Base-by-base conservation (phyloP, 2,888 invertebrate species). In the Chrysotoxum bicinctum region DNA sequence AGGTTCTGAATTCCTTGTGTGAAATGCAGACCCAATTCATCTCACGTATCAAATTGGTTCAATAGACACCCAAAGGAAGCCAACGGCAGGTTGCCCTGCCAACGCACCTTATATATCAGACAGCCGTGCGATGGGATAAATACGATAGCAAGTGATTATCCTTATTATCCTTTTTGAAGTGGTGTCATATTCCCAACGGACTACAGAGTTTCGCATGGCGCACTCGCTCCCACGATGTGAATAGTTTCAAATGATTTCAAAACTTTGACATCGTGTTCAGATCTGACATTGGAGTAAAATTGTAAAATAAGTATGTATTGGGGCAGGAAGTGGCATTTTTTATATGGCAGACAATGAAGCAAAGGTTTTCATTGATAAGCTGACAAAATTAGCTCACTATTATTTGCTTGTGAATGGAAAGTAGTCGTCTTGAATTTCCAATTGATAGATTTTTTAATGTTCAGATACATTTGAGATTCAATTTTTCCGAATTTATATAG, bases 101-200 rank as follows among this genome's bases (percentile, higher is more conserved):
- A 73, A 73, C 81, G 73, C 76, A 81, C 76, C 85, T 85, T 77
- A 81, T 77, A 77, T 81, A 43, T 76, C 80, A 80, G 80, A 76
- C 81, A 77, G 72, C 68, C 45, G 45, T 76, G 66, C 56, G 76
- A 81, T 80, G 81, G 68, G 85, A 81, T 85, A 85, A 85, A 85
- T 81, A 85, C 81, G 85, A 85, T 85, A 85, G 85, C 85, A 85
- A 85, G 76, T 85, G 85, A 85, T 85, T 85, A 85, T 81, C 85
- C 81, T 85, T 85, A 85, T 85, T 85, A 85, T 85, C 85, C 84
- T 79, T 76, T 85, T 85, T 85, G 85, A 85, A 85, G 85, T 85
- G 77, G 85, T 81, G 54, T 85, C 85, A 73, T 81, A 69, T 85
- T 85, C 56, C 85, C 40, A 48, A 54, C 48, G 52, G 62, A 60